Evolutionary conservation across 2,888 invertebrate species (phyloP), one percentile per base, ranked within the genome.

Genomic region (Drosophila mettleri): DNA sequence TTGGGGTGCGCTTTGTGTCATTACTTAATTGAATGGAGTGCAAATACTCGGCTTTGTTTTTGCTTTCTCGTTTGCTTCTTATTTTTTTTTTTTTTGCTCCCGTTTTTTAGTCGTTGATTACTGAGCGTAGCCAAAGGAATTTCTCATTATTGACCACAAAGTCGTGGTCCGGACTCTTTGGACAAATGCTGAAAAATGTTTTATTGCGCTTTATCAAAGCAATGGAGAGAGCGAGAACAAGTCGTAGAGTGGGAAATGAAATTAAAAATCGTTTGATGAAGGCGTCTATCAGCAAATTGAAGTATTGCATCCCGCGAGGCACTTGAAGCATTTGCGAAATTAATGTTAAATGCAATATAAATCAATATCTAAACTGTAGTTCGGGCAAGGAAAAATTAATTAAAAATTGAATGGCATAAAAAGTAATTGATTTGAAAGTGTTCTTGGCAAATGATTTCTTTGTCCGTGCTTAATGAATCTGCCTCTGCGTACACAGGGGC

Each of bases 91-190:
- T 39, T 20, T 61, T 51, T 16, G 41, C 41, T 34, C 33, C 33
- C 14, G 31, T 31, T 33, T n/a, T 61, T 65, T 36, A 36, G 57
- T 66, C 63, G 51, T 64, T 73, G 66, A 87, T 73, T 83, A 68
- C 83, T 69, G 73, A 81, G 78, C 88, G 53, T 66, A 62, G 61
- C 81, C 88, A 71, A 54, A 76, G 70, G 88, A 88, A 83, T 83
- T 83, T 83, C 75, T 82, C 82, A 83, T 83, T 83, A 83, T 86
- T 86, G 82, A 83, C 82, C 82, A 79, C 82, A 82, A 88, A 86
- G 79, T 82, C 86, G 29, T 36, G 14, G 53, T 33, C 41, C 39
- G 3, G 2, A 16, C 16, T 43, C 58, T 51, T 45, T 27, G 79
- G 64, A 58, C 65, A 66, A 83, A 63, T 69, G 81, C 53, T 71